A percentile compares a stretch with the other conserved stretches of the same genome.
These are phyloP conservation scores for Microcebus jonahi DNA, from an alignment of 2,113 vertebrate genomes.

Conservation along the genomic window DNA sequence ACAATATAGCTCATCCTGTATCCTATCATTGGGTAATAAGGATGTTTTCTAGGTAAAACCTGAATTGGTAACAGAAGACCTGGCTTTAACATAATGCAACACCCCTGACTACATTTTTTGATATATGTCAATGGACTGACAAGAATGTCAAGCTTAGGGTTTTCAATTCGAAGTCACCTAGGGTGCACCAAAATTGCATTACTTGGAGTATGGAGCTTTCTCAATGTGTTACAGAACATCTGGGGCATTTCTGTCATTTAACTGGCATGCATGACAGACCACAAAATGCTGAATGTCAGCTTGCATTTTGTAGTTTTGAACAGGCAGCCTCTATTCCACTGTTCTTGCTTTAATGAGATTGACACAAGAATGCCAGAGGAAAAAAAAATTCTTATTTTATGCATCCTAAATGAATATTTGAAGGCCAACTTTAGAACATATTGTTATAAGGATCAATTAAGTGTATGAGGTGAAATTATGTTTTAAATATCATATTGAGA, in stretches of 20 bases:
- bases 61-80: constrained; percentile 1
- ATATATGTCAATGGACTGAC: constrained; percentile 27
- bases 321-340: not conserved
- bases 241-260: constrained; percentile 31
- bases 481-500: constrained; percentile 3
- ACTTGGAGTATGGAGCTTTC: not conserved
- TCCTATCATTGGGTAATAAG: not conserved
- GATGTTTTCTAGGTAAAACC: not conserved
- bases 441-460: constrained; percentile 12
- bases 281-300: constrained; percentile 35
- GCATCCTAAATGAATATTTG: not conserved
- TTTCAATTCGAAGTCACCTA: constrained; percentile 1
- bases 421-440: not conserved
- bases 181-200: not conserved
- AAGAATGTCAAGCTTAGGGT: constrained; percentile 47
- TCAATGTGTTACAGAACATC: not conserved
- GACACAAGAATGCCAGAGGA: not conserved
- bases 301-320: not conserved
- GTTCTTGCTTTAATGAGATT: not conserved
- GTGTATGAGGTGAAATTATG: not conserved
- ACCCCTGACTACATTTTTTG: not conserved
- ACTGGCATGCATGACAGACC: constrained; percentile 23
- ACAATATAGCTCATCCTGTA: not conserved
- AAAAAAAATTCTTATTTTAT: not conserved
- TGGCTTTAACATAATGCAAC: constrained; percentile 1